A percentile compares a stretch with the other conserved stretches of the same genome.
These are phyloP conservation scores for Meteorus sp. DNA, from an alignment of 1,140 invertebrate genomes.

Conservation along the genomic window DNA sequence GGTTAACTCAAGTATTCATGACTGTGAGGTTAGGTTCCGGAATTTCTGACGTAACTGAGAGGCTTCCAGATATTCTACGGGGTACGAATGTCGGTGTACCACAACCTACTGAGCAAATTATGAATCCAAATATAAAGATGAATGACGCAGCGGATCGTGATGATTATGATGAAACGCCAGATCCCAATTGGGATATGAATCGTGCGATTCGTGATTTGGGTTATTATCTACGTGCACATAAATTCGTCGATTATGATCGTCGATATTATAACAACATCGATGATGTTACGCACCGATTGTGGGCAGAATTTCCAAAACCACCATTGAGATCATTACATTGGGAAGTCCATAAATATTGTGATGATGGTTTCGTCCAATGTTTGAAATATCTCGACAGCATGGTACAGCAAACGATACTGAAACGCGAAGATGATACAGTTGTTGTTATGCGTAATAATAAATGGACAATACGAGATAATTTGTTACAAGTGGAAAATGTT, in stretches of 20 bases:
- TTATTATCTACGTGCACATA: constrained; percentile 64
- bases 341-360: constrained; percentile 64
- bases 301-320: constrained; percentile 59
- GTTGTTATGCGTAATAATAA: constrained; percentile 55
- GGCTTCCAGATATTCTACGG: not conserved
- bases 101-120: constrained; percentile 37
- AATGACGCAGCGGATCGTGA: constrained; percentile 33
- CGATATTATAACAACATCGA: constrained; percentile 47
- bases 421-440: constrained; percentile 57
- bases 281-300: constrained; percentile 43
- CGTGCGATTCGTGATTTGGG: constrained; percentile 60
- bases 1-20: not conserved
- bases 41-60: constrained; percentile 6
- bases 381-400: constrained; percentile 60
- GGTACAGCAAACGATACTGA: constrained; percentile 44
- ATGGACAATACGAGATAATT: constrained; percentile 47
- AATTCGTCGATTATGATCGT: constrained; percentile 67
- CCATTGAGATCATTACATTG: constrained; percentile 62
- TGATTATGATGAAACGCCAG: constrained; percentile 22
- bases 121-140: constrained; percentile 37
- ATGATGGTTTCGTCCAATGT: constrained; percentile 59
- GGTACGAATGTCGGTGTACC: constrained; percentile 23
- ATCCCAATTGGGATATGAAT: constrained; percentile 37
- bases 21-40: not conserved
- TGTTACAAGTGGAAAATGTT: constrained; percentile 46